Evolutionary conservation across 2,888 invertebrate species (phyloP), one percentile per base, ranked within the genome.

Genomic region (Drosophila greeni): DNA sequence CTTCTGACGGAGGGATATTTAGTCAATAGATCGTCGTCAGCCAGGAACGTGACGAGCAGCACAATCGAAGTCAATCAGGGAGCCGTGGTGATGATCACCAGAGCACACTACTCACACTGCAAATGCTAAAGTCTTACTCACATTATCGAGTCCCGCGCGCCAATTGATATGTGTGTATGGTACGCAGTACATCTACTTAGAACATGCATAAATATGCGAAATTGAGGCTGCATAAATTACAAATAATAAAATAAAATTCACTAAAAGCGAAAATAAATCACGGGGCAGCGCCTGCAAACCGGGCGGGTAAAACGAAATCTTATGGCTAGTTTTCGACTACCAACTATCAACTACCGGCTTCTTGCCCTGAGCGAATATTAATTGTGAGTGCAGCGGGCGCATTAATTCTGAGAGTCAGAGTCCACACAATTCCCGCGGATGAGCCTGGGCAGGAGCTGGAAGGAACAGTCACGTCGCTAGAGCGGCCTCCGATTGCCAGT

Each of bases 251-350:
- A 76, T 73, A 78, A 84, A 74, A 78, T 76, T 70, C 78, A 82
- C 84, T 81, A 78, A 81, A 81, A 81, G 78, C 75, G 71, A 82
- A 84, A 76, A 81, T 83, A 81, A 81, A 81, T 83, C 80, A 81
- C 69, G 49, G 54, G 53, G 8, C 53, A 52, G 47, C 23, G 23
- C 45, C 58, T 56, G 49, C 37, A 61, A 80, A 69, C 82, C 74
- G 67, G 74, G 74, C 65, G 66, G 53, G 45, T 69, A 82, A 78
- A 82, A 79, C 69, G 76, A 78, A 79, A 78, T 68, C 65, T 51
- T 60, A 40, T 64, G 48, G 58, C 52, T 45, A 33, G 31, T 36
- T 59, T 24, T 52, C 61, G 29, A 56, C 65, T 74, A 61, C 66
- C 60, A 57, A 24, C 42, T 33, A 31, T 53, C 42, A 48, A 39